These are phyloP conservation scores for Ctenicera cuprea DNA, from an alignment of 2,888 invertebrate genomes.

Conservation along the genomic window DNA sequence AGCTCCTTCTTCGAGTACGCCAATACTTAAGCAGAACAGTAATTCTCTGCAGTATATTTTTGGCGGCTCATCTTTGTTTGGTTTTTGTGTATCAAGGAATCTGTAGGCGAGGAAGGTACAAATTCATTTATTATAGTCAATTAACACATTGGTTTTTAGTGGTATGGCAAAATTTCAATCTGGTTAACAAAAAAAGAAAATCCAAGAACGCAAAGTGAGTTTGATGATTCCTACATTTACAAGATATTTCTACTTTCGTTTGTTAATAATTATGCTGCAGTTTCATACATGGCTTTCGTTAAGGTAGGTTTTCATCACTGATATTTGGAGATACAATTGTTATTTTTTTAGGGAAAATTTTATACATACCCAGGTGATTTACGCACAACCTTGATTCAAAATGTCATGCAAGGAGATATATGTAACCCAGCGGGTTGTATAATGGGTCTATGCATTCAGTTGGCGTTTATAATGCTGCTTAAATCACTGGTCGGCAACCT, in stretches of 20 bases:
- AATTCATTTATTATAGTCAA: background rate
- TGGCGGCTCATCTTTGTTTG: too few species aligned
- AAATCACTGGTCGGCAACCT: slow-evolving; percentile 75
- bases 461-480: slow-evolving; percentile 76
- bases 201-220: slow-evolving; percentile 67
- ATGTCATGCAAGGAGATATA: slow-evolving; percentile 67
- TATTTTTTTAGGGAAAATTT: slow-evolving; percentile 70
- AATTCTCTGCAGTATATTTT: too few species aligned
- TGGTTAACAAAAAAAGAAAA: slow-evolving; percentile 68
- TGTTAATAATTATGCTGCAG: slow-evolving; percentile 67
- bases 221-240: slow-evolving; percentile 67
- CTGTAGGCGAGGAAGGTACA: too few species aligned
- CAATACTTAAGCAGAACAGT: too few species aligned
- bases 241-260: slow-evolving; percentile 69
- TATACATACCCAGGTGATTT: slow-evolving; percentile 72
- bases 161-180: slow-evolving; percentile 63
- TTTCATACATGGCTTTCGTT: slow-evolving; percentile 69
- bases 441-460: slow-evolving; percentile 75
- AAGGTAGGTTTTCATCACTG: slow-evolving; percentile 63
- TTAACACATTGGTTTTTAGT: slow-evolving; percentile 59
- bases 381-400: slow-evolving; percentile 55
- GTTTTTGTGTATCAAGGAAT: too few species aligned
- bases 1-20: too few species aligned
- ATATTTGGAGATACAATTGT: background rate
- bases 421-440: slow-evolving; percentile 76